These are phyloP conservation scores for Coturnix japonica DNA, from an alignment of 2,113 vertebrate species.

Conservation along the genomic window DNA sequence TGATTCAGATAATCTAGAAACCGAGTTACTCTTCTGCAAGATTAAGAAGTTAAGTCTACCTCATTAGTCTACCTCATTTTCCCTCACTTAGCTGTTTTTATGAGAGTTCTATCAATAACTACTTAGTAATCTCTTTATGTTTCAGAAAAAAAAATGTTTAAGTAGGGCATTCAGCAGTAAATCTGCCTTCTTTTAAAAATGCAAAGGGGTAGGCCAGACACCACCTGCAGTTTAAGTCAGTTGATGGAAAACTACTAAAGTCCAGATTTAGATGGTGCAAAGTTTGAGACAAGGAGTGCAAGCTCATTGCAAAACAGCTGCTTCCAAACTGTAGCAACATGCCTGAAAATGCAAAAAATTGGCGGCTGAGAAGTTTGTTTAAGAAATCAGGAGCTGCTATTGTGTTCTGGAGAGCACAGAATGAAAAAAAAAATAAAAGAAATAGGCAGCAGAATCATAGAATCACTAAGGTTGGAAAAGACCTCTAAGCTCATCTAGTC, in stretches of 20 bases:
- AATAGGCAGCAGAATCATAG: no score
- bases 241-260: neutral
- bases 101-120: neutral
- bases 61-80: neutral
- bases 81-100: neutral
- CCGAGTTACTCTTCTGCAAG: neutral
- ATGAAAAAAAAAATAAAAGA: neutral
- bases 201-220: neutral
- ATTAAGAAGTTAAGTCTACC: neutral
- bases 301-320: neutral
- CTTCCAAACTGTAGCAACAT: neutral
- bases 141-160: neutral
- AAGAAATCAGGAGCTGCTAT: neutral
- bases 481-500: no score
- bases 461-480: no score
- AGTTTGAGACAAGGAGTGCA: neutral
- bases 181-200: neutral
- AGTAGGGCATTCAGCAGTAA: neutral
- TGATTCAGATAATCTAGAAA: neutral
- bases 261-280: neutral
- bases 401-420: neutral
- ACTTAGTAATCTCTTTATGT: neutral
- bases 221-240: neutral
- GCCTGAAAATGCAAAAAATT: neutral
- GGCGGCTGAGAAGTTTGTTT: fast-evolving